Evolutionary conservation across 1,140 invertebrate species (phyloP).

Genomic region (Drosophila trapezifrons): DNA sequence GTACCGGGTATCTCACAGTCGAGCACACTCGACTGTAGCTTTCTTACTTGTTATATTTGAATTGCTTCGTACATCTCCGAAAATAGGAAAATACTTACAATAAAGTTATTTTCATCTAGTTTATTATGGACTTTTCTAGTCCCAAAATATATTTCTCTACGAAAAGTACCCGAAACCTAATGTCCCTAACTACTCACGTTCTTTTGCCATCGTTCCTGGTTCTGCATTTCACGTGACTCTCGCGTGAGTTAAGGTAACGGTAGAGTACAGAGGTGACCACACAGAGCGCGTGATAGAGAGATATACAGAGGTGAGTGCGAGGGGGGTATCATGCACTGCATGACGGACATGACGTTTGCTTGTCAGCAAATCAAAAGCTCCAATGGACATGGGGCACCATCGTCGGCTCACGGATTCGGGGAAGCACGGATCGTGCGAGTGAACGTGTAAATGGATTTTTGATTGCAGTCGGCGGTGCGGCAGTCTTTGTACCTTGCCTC

Average conservation of each 20-base stretch:
- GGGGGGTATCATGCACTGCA: slow-evolving; percentile 6
- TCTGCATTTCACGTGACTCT: background rate
- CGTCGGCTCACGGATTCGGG: background rate
- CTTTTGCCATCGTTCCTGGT: background rate
- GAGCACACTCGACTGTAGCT: too few relatives aligned
- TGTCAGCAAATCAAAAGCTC: slow-evolving; percentile 55
- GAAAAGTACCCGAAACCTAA: background rate
- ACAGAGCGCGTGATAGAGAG: background rate
- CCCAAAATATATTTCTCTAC: too few relatives aligned
- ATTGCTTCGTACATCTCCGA: too few relatives aligned
- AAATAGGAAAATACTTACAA: too few relatives aligned
- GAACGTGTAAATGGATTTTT: slow-evolving; percentile 77
- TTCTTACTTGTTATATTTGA: too few relatives aligned
- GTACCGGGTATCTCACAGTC: too few relatives aligned
- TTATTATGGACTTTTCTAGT: background rate
- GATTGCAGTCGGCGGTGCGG: slow-evolving; percentile 68
- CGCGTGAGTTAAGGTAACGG: slow-evolving; percentile 10
- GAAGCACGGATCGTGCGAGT: slow-evolving; percentile 29
- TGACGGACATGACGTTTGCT: slow-evolving; percentile 61
- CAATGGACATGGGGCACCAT: slow-evolving; percentile 23
- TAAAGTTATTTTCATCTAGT: too few relatives aligned
- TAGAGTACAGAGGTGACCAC: slow-evolving; percentile 3
- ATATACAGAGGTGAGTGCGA: background rate
- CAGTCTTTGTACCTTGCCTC: slow-evolving; percentile 36
- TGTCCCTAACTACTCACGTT: slow-evolving; percentile 9